Conservation (phyloP, 2,797 vertebrate species). For the Smutsia temminckii region DNA sequence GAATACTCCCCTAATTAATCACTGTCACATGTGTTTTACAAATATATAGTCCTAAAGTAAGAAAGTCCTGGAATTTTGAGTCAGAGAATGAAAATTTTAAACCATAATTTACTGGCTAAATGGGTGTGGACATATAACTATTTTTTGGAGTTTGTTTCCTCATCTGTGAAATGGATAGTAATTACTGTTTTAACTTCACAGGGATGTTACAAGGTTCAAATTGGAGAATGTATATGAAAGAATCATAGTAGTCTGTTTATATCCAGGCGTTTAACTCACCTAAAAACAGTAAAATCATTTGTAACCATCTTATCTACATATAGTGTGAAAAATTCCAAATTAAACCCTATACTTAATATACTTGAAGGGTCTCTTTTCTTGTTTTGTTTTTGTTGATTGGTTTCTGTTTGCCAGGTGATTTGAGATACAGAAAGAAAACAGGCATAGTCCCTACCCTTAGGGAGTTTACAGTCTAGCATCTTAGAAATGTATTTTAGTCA, state of each 20-base stretch:
- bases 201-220: conserved; percentile 25
- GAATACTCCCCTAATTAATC: neutral
- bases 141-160: conserved; percentile 55
- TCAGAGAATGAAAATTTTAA: conserved; percentile 35
- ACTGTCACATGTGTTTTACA: conserved; percentile 50
- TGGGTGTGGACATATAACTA: conserved; percentile 40
- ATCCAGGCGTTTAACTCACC: conserved; percentile 27
- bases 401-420: conserved; percentile 9
- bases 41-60: conserved; percentile 6
- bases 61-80: conserved; percentile 48
- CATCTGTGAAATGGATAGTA: conserved; percentile 35
- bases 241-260: conserved; percentile 10
- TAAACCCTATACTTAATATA: conserved; percentile 9
- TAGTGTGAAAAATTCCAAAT: conserved; percentile 1
- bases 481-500: conserved; percentile 50
- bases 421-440: conserved; percentile 12
- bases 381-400: neutral
- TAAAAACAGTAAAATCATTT: conserved; percentile 28
- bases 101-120: conserved; percentile 17
- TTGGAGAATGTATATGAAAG: conserved; percentile 16
- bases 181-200: conserved; percentile 39
- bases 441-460: neutral
- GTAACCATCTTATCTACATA: neutral
- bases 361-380: neutral
- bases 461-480: neutral